Evolutionary conservation across 2,797 vertebrate species (phyloP), one percentile per base, ranked within the genome.

Genomic region (Vultur gryphus): DNA sequence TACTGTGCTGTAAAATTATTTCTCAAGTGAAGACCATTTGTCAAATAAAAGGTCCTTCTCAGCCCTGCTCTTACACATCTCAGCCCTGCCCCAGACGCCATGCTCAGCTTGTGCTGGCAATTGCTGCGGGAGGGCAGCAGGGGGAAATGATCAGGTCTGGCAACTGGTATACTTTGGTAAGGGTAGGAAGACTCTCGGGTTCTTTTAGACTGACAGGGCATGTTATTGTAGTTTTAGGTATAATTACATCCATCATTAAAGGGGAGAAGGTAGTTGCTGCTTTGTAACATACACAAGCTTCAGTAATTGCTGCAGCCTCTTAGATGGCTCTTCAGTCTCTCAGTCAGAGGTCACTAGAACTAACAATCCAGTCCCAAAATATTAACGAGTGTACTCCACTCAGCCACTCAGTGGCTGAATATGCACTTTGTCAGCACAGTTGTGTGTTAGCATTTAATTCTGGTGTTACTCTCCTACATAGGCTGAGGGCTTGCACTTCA

Each of bases 61-160:
- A 79, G 37, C 33, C 39, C 16, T n/a, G 28, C 35, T 37, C 17
- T 35, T 18, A 26, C 43, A 10, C 13, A 7, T 26, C 44, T 44
- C 49, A 54, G 49, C 41, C 21, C 10, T 24, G 19, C n/a, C 33
- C 39, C 46, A 21, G 0, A 3, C 55, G 16, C 10, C 66, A 25
- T 0, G 0, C n/a, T 58, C 11, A 28, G 37, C 28, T 66, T 66
- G 10, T 29, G 66, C 26, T 55, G 59, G 51, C 23, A 51, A 17
- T 41, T 41, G 51, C 29, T 61, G 26, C 0, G 2, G 3, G 14
- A 18, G 18, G 7, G 13, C 1, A 5, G 7, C 17, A 29, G 16
- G 24, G 31, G 5, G 3, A 52, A 75, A 52, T 1, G 12, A 21
- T 35, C 41, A 39, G 17, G 20, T 31, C n/a, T 43, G n/a, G 11